phyloP scores from a whole-genome alignment of 2,113 vertebrate genomes.

The Antigone vipio region DNA sequence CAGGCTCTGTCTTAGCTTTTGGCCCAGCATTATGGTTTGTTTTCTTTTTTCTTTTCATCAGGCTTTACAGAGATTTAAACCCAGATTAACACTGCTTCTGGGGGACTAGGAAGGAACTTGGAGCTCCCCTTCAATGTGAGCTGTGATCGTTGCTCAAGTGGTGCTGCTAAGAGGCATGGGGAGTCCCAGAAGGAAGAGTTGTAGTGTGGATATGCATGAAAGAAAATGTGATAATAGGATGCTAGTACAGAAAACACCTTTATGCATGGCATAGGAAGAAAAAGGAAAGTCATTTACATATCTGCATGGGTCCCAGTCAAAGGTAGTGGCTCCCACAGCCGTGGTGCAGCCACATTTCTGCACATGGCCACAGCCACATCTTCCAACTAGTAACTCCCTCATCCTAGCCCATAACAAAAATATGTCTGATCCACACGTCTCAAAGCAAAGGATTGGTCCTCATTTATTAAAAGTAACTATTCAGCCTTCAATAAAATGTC shows the following conservation, averaged over 20 bases:
- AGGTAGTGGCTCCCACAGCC: neutral
- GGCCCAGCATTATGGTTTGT: neutral
- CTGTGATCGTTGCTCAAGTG: neutral
- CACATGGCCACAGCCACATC: neutral
- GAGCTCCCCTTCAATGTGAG: neutral
- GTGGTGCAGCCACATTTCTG: neutral
- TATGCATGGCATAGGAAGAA: neutral
- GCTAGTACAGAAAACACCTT: neutral
- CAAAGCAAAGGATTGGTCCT: neutral
- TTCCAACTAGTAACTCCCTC: neutral
- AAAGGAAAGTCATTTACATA: neutral
- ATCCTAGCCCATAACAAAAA: neutral
- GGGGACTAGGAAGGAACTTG: neutral
- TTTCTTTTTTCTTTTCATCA: neutral
- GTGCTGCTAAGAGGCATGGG: neutral
- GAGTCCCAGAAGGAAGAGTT: neutral
- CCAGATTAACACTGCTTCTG: neutral
- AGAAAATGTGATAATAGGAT: neutral
- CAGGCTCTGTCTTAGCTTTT: neutral
- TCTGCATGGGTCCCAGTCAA: neutral
- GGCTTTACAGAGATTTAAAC: neutral
- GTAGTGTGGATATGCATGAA: neutral
- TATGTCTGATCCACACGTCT: neutral
- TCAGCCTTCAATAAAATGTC: neutral
- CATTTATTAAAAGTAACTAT: neutral